phyloP scores from a whole-genome alignment of 2,888 invertebrate species.

The Epirrhoe tristata region DNA sequence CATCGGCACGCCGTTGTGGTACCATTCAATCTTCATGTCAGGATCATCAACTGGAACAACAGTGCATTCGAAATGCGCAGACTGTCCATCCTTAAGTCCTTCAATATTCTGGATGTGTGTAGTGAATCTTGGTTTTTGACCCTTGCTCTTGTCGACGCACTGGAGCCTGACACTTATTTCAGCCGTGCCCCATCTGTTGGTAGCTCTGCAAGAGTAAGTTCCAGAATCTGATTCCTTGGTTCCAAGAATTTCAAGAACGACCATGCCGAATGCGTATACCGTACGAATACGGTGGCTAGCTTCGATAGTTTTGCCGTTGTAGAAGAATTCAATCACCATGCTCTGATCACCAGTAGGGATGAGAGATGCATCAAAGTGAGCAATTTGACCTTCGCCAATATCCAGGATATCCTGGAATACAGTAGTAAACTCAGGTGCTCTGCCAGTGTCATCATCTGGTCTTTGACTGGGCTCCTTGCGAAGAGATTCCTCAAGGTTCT shows the following conservation, averaged over 20 bases:
- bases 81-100: slow-evolving; percentile 95
- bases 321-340: slow-evolving; percentile 98
- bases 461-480: slow-evolving; percentile 89
- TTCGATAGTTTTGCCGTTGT: slow-evolving; percentile 94
- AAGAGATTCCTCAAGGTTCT: slow-evolving; percentile 94
- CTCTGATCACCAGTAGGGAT: slow-evolving; percentile 97
- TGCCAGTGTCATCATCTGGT: slow-evolving; percentile 91
- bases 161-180: slow-evolving; percentile 93
- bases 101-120: slow-evolving; percentile 94
- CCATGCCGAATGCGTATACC: slow-evolving; percentile 98
- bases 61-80: slow-evolving; percentile 98
- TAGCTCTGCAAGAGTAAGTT: slow-evolving; percentile 94
- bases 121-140: slow-evolving; percentile 95
- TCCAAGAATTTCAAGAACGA: slow-evolving; percentile 97
- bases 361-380: slow-evolving; percentile 98
- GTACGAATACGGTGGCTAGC: slow-evolving; percentile 96
- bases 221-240: slow-evolving; percentile 97
- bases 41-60: slow-evolving; percentile 97
- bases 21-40: slow-evolving; percentile 98
- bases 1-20: slow-evolving; percentile 96
- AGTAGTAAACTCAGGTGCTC: slow-evolving; percentile 95
- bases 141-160: slow-evolving; percentile 93
- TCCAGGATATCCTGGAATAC: slow-evolving; percentile 93
- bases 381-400: slow-evolving; percentile 97
- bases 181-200: slow-evolving; percentile 95